Conservation (phyloP, 1,140 invertebrate genomes). For the Stegodyphus mimosarum region DNA sequence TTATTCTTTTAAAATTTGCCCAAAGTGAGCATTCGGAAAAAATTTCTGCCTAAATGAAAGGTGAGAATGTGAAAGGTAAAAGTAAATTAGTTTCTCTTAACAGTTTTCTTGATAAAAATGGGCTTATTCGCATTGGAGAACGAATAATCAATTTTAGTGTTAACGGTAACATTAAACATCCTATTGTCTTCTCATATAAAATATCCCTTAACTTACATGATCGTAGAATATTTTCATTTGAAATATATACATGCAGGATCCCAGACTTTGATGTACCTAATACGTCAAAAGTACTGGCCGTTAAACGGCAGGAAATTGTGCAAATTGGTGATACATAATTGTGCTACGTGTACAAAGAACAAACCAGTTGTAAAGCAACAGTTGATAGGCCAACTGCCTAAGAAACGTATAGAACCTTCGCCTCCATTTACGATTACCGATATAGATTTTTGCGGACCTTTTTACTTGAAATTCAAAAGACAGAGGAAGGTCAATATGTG, state of each 20-base stretch:
- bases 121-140: conserved; percentile 63
- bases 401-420: not conserved
- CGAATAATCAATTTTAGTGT: not conserved
- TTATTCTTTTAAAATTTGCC: not conserved
- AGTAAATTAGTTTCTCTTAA: conserved; percentile 49
- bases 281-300: conserved; percentile 37
- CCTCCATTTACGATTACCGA: conserved; percentile 1
- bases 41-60: not conserved
- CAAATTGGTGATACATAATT: not conserved
- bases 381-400: conserved; percentile 19
- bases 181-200: conserved; percentile 11
- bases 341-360: conserved; percentile 17
- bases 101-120: conserved; percentile 66
- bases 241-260: conserved; percentile 20
- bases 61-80: not conserved
- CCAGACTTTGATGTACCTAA: not conserved
- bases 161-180: not conserved
- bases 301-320: conserved; percentile 16
- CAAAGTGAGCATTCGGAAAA: not conserved
- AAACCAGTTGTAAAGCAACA: conserved; percentile 6
- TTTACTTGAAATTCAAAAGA: conserved; percentile 15
- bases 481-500: conserved; percentile 64
- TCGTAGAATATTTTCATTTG: not conserved
- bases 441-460: conserved; percentile 25
- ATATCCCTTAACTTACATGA: conserved; percentile 12